Percentiles rank a stretch among this genome's conserved stretches.
Evolutionary conservation across 2,888 invertebrate species (phyloP).

Genomic region (Sinhomidia bicolor): DNA sequence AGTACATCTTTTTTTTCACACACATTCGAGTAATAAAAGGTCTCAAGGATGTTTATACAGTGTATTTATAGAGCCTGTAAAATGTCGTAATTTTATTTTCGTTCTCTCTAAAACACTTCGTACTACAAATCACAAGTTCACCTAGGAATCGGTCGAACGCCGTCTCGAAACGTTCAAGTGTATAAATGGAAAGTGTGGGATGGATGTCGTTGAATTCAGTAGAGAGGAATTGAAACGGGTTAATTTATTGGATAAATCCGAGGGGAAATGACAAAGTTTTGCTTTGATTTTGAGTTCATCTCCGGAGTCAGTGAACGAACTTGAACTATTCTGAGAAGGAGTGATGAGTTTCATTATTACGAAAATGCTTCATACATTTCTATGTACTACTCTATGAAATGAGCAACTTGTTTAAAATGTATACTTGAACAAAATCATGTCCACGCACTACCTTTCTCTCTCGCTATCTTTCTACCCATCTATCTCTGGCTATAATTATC

Average conservation of each 20-base stretch:
- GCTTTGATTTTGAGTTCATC: neutral
- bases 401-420: neutral
- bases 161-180: neutral
- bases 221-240: neutral
- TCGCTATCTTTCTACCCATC: too few species aligned
- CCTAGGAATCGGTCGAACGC: neutral
- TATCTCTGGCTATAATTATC: too few species aligned
- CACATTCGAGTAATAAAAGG: neutral
- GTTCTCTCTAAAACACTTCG: neutral
- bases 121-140: neutral
- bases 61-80: neutral
- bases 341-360: neutral
- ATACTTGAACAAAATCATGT: too few species aligned
- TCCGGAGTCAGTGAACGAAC: conserved; percentile 2
- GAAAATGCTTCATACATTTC: neutral
- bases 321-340: neutral
- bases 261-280: neutral
- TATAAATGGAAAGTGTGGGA: too few species aligned
- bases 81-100: neutral
- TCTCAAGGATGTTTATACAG: neutral
- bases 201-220: neutral
- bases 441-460: too few species aligned
- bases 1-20: neutral
- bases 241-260: neutral
- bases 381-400: neutral